Evolutionary conservation across 2,888 invertebrate species (phyloP).

Genomic region (Sarcophaga subvicina): DNA sequence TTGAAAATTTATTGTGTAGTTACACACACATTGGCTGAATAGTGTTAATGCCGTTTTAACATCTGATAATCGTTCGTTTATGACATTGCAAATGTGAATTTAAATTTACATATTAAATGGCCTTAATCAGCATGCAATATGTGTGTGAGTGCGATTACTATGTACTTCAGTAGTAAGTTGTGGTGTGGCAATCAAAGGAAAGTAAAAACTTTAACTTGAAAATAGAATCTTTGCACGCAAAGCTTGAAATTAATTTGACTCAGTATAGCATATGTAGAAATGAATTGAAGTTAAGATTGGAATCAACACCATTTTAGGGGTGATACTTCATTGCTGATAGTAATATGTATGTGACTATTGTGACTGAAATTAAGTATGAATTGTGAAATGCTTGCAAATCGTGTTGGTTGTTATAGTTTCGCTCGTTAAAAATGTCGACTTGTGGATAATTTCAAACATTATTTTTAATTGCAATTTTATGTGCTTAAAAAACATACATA

Average conservation of each 20-base stretch:
- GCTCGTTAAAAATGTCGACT: not conserved
- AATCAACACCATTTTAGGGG: slow-evolving; percentile 27
- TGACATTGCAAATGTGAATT: slow-evolving; percentile 1
- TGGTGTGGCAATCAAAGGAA: slow-evolving; percentile 3
- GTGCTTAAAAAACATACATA: not conserved
- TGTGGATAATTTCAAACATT: slow-evolving; percentile 7
- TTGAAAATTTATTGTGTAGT: no score
- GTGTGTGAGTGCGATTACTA: no score
- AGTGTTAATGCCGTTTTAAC: not conserved
- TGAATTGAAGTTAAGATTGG: slow-evolving; percentile 23
- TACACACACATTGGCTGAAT: not conserved
- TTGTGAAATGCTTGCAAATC: not conserved
- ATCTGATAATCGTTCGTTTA: slow-evolving; percentile 20
- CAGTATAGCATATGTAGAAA: not conserved
- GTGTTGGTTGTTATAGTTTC: slow-evolving; percentile 16
- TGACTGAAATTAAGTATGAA: slow-evolving; percentile 52
- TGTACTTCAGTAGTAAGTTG: no score
- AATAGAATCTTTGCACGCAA: slow-evolving; percentile 37
- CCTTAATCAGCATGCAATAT: no score
- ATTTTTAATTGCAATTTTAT: slow-evolving; percentile 37
- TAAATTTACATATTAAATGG: no score
- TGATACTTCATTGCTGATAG: slow-evolving; percentile 9
- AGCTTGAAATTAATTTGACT: slow-evolving; percentile 13
- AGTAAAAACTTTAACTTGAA: not conserved
- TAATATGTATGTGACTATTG: not conserved